These are phyloP conservation scores for Acleris literana DNA, from an alignment of 2,888 invertebrate species.

Conservation along the genomic window DNA sequence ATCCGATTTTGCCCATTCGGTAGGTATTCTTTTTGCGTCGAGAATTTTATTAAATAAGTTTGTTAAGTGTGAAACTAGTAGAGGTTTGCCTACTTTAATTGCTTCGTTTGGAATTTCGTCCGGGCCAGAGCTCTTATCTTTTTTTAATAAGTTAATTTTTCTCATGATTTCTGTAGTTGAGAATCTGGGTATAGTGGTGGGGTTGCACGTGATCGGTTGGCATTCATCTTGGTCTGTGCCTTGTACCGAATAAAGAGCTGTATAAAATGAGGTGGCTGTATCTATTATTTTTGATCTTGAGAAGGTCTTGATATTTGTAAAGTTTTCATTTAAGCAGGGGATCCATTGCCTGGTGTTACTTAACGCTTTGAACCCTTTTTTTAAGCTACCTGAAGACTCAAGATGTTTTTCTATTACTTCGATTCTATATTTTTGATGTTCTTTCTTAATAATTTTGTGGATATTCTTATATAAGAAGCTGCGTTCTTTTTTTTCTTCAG, in stretches of 20 bases:
- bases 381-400: too few relatives aligned
- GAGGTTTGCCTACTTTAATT: neutral
- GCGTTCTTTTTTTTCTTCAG: too few relatives aligned
- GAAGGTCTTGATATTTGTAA: neutral
- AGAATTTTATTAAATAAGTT: slow-evolving; percentile 8
- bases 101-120: neutral
- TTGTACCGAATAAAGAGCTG: neutral
- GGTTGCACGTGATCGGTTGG: neutral
- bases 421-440: too few relatives aligned
- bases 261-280: neutral
- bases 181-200: neutral
- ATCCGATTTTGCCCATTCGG: too few relatives aligned
- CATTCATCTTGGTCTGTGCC: too few relatives aligned
- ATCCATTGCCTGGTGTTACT: too few relatives aligned
- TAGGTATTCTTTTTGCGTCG: neutral
- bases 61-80: neutral
- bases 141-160: slow-evolving; percentile 8
- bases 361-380: too few relatives aligned
- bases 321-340: neutral
- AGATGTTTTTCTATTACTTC: too few relatives aligned
- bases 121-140: neutral
- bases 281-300: slow-evolving; percentile 12
- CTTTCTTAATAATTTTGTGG: too few relatives aligned
- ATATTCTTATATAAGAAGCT: too few relatives aligned
- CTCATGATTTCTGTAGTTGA: neutral